Base-by-base conservation (phyloP, 2,797 vertebrate genomes). In the Miichthys miiuy region DNA sequence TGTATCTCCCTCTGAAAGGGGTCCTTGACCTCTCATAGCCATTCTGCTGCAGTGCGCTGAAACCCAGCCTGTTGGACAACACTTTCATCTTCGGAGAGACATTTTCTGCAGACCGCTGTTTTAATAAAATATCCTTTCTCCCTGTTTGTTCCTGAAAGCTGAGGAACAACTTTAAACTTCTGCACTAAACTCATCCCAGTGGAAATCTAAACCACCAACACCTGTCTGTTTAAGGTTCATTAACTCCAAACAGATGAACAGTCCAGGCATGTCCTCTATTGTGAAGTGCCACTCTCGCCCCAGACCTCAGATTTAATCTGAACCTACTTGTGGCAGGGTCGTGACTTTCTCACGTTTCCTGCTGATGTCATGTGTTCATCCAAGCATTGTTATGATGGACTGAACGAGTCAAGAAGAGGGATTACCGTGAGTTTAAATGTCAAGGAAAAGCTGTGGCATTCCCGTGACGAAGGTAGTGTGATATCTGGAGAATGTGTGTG, bases 1-100 rank as follows among this genome's bases (percentile, higher is more conserved):
- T 55, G 12, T 83, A 50, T 66, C 70, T 73, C 74, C 55, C 76
- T 77, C 70, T 91, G 85, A 92, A 91, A 90, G 90, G 90, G 90
- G 89, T 91, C 82, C 30, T 21, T 73, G 84, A 91, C 90, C 92
- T 89, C 77, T 75, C 51, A 56, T 66, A 84, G 54, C 81, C 71
- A 42, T 44, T 68, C 74, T 79, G 67, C 83, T 72, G 74, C 52
- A 72, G 46, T 74, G 73, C 47, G 14, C 80, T 87, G 66, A 85
- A 86, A 75, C 85, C 63, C 48, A 51, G 27, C 54, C 69, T 65
- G 75, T 61, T 72, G 72, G 72, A 74, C 64, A 42, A 34, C 63
- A 52, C 85, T 87, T 80, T 85, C 64, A 82, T 61, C 66, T 66
- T 48, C 18, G 3, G 20, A 25, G 80, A 80, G 6, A 81, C 30